Evolutionary conservation across 2,113 vertebrate species (phyloP), one percentile per base, ranked within the genome.

Genomic region (Thinocorus orbignyianus): DNA sequence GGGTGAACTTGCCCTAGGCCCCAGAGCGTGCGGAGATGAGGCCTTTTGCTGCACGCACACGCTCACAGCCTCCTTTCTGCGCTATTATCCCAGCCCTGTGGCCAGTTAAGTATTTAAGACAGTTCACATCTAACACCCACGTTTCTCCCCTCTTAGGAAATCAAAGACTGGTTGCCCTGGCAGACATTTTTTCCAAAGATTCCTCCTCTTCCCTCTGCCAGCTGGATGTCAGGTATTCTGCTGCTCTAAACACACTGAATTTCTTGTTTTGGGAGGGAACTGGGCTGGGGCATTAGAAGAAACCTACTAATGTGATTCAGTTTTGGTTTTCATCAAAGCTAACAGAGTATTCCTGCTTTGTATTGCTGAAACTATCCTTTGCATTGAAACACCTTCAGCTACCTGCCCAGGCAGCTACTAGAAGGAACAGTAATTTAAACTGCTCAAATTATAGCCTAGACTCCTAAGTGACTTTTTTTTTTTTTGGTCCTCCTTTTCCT

Each of bases 201-300:
- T 98, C 98, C 23, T 97, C 97, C 7, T 98, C 98, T 94, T 98
- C 97, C 37, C 96, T 99, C 71, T 98, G 96, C 87, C 98, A 97
- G 54, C 96, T 99, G 68, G 98, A 99, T 93, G 97, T 99, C 96
- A 99, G 99, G 99, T 99, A 98, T 46, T 80, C 11, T 80, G 81
- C 31, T 82, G 19, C 25, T 68, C 33, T 71, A 6, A 71, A 58
- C 35, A 24, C n/a, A 30, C 1, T 9, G 14, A 42, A 35, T 48
- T 78, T 62, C 16, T 66, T 61, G 30, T 35, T 81, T 55, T 3
- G 13, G 37, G 42, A 77, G 9, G 55, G 61, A 79, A 31, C 20
- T 33, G 10, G n/a, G 51, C 24, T 52, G 9, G 62, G 60, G 24
- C 15, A 78, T 55, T n/a, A 81, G 14, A 37, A 82, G 44, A 77